Conservation (phyloP, 2,888 invertebrate species). For the Lepidocyrtoides sp. region DNA sequence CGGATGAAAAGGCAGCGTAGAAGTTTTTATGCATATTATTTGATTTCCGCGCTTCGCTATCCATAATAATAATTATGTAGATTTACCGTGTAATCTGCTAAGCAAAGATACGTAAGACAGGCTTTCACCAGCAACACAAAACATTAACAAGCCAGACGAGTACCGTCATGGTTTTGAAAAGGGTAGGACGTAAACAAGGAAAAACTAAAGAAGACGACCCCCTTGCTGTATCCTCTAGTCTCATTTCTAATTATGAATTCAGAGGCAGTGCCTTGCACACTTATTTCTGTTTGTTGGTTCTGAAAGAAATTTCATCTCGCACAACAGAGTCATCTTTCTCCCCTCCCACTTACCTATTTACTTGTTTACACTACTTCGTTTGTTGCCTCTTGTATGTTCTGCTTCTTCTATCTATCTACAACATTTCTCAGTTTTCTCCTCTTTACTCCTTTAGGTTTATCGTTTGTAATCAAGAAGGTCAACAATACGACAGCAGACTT, state of each 20-base stretch:
- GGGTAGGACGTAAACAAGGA: not conserved
- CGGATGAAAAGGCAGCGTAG: not conserved
- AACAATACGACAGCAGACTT: too few relatives aligned
- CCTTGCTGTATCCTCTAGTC: not conserved
- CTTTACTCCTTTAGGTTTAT: too few relatives aligned
- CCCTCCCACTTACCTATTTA: not conserved
- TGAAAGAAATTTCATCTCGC: conserved; percentile 31
- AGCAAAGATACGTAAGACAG: not conserved
- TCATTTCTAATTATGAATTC: conserved; percentile 63
- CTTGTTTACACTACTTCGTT: not conserved
- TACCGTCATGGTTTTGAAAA: not conserved
- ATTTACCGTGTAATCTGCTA: not conserved
- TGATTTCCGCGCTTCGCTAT: not conserved
- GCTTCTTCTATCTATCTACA: too few relatives aligned
- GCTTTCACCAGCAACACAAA: not conserved
- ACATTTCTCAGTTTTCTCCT: too few relatives aligned
- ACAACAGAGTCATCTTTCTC: not conserved
- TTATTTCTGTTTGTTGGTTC: conserved; percentile 29
- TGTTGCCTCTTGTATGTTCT: too few relatives aligned
- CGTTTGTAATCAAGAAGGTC: too few relatives aligned
- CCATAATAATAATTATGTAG: not conserved
- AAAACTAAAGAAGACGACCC: not conserved
- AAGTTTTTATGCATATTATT: not conserved
- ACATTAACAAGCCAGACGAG: not conserved
- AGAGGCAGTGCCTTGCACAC: conserved; percentile 15